Conservation (phyloP, 1,140 invertebrate genomes). For the Archivesica marissinica region DNA sequence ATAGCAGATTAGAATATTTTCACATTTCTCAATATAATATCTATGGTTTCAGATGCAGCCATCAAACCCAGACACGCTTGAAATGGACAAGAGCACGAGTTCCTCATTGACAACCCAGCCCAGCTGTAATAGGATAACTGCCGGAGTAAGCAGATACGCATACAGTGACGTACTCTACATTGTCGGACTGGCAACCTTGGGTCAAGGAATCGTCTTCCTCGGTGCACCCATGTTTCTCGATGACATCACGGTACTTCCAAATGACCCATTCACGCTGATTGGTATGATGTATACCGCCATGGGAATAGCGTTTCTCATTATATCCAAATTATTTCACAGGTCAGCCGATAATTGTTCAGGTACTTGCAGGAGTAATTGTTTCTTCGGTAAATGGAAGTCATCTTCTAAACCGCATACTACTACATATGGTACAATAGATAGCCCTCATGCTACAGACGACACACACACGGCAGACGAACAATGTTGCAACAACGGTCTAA, state of each 20-base stretch:
- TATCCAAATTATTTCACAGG: background rate
- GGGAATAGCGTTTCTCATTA: background rate
- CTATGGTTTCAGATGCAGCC: too few relatives aligned
- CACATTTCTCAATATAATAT: too few relatives aligned
- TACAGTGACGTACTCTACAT: background rate
- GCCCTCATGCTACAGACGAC: background rate
- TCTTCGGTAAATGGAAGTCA: too few relatives aligned
- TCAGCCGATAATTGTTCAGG: background rate
- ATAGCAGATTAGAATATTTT: too few relatives aligned
- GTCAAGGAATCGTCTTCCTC: constrained; percentile 8
- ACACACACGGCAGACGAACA: background rate
- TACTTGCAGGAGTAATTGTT: background rate
- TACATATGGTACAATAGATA: background rate
- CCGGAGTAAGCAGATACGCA: background rate
- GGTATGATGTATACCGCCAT: background rate
- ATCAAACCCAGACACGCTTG: too few relatives aligned
- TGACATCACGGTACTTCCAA: background rate
- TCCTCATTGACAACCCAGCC: too few relatives aligned
- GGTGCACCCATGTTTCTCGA: background rate
- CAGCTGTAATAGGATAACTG: too few relatives aligned
- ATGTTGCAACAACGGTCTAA: background rate
- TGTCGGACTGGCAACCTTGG: background rate
- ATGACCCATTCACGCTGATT: constrained; percentile 11
- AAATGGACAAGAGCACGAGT: too few relatives aligned
- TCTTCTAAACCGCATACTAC: background rate